These are phyloP conservation scores for Craniophora ligustri DNA, from an alignment of 2,888 invertebrate species.

Conservation along the genomic window DNA sequence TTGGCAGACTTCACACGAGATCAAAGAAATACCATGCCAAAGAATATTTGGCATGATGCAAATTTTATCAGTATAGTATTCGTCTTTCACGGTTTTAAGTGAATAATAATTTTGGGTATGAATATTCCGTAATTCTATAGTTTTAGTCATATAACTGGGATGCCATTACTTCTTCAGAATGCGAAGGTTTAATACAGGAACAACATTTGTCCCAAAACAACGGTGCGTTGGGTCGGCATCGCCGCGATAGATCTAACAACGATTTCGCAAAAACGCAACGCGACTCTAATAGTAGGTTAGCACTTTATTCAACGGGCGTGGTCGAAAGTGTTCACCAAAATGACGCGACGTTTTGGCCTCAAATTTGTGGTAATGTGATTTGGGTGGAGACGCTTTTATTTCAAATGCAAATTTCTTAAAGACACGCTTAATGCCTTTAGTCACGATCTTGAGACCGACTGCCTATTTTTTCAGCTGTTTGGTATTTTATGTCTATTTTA, in stretches of 20 bases:
- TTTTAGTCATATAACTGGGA: too few relatives aligned
- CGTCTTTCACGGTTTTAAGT: too few relatives aligned
- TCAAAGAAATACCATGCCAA: too few relatives aligned
- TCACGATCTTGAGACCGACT: constrained; percentile 51
- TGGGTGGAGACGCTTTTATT: constrained; percentile 58
- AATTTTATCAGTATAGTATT: too few relatives aligned
- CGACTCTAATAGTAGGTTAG: constrained; percentile 64
- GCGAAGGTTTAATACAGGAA: constrained; percentile 4
- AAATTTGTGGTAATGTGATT: constrained; percentile 57
- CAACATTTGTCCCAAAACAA: background rate
- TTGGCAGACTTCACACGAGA: too few relatives aligned
- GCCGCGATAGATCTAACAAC: constrained; percentile 47
- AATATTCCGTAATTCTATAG: too few relatives aligned
- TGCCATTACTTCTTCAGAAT: too few relatives aligned
- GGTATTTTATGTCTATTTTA: constrained; percentile 10
- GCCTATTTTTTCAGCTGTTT: constrained; percentile 19
- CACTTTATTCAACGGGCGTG: constrained; percentile 63
- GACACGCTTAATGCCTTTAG: constrained; percentile 58
- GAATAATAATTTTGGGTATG: too few relatives aligned
- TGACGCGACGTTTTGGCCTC: constrained; percentile 55
- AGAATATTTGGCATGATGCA: too few relatives aligned
- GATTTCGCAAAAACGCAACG: constrained; percentile 62
- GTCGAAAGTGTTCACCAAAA: constrained; percentile 52
- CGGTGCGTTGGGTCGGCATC: background rate
- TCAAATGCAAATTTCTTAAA: constrained; percentile 61